These are phyloP conservation scores for Lanius collurio DNA, from an alignment of 2,113 vertebrate genomes.

Conservation along the genomic window DNA sequence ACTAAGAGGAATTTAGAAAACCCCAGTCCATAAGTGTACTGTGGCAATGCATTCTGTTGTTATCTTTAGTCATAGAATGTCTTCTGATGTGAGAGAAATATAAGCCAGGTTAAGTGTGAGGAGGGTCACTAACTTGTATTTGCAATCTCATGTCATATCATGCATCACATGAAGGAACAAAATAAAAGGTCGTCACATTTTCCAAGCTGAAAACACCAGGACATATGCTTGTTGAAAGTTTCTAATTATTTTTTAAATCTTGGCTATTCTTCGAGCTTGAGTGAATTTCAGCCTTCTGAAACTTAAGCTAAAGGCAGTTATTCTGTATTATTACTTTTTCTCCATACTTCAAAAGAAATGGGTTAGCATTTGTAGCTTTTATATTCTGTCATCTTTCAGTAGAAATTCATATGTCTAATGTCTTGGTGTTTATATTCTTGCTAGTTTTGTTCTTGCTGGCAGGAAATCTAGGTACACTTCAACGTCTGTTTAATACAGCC, in stretches of 20 bases:
- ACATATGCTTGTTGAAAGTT: not conserved
- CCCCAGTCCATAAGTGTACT: too few species aligned
- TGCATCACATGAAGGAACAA: not conserved
- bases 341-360: not conserved
- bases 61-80: not conserved
- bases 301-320: not conserved
- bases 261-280: not conserved
- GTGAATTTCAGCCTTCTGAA: not conserved
- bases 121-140: not conserved
- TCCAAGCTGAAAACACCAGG: not conserved
- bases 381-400: not conserved
- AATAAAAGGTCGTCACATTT: not conserved
- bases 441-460: not conserved
- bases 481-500: not conserved
- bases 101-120: too few species aligned
- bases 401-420: not conserved
- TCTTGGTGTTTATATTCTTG: not conserved
- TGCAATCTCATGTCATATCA: fast-evolving
- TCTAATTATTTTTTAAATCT: not conserved
- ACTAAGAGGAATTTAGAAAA: not conserved
- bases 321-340: not conserved
- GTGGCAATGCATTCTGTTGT: not conserved
- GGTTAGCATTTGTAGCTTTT: not conserved
- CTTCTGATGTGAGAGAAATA: not conserved
- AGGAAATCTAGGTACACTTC: not conserved